A percentile compares a stretch with the other conserved stretches of the same genome.
These are phyloP conservation scores for Lysandra coridon DNA, from an alignment of 2,888 invertebrate species.

Conservation along the genomic window DNA sequence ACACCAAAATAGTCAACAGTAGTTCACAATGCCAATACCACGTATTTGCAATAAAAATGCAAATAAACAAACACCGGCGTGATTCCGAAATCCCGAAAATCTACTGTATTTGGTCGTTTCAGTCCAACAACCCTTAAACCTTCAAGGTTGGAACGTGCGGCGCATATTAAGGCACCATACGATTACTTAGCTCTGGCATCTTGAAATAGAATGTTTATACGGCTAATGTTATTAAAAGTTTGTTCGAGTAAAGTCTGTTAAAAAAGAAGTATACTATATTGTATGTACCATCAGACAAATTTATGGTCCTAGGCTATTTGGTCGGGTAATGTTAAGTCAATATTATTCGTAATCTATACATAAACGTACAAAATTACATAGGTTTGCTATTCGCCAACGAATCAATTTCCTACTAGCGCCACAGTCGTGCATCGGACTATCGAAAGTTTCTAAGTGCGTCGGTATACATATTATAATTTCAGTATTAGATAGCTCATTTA, in stretches of 20 bases:
- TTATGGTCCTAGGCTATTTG: not conserved
- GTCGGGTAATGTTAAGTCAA: no score
- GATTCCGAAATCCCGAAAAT: not conserved
- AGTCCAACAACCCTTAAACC: not conserved
- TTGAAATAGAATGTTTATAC: not conserved
- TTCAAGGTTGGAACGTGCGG: not conserved
- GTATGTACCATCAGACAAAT: not conserved
- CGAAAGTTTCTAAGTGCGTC: no score
- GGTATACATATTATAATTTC: no score
- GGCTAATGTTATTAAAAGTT: conserved; percentile 1
- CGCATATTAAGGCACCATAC: not conserved
- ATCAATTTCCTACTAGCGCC: no score
- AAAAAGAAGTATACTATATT: not conserved
- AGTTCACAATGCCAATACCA: not conserved
- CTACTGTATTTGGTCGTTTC: not conserved
- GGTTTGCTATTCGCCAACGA: no score
- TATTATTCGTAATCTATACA: no score
- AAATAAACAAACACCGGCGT: not conserved
- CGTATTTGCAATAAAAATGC: conserved; percentile 23
- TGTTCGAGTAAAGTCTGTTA: not conserved
- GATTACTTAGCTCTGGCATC: not conserved
- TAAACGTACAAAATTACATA: no score
- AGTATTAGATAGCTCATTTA: no score
- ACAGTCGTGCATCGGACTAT: no score
- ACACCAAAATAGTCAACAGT: no score